A percentile compares a stretch with the other conserved stretches of the same genome.
These are phyloP conservation scores for Parascotia fuliginaria DNA, from an alignment of 2,888 invertebrate genomes.

Conservation along the genomic window DNA sequence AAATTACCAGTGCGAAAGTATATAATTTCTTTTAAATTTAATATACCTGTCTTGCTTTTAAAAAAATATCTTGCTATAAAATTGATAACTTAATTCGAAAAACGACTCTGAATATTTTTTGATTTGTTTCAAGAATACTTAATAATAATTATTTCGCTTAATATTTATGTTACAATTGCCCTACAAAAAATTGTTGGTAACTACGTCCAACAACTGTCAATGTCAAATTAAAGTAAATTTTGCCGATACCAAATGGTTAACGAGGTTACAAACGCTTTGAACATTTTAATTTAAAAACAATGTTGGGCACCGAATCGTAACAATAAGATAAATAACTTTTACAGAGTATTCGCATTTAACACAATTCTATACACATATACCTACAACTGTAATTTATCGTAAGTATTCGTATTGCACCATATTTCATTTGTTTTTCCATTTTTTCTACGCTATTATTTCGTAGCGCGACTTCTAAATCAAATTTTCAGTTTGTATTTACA, in stretches of 20 bases:
- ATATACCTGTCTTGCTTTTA: too few relatives aligned
- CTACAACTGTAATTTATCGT: constrained; percentile 26
- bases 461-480: neutral
- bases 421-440: constrained; percentile 57
- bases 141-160: too few relatives aligned
- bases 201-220: neutral
- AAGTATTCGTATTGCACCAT: constrained; percentile 53
- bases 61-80: too few relatives aligned
- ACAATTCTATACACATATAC: neutral
- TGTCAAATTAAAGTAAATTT: constrained; percentile 3
- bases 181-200: too few relatives aligned
- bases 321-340: constrained; percentile 2
- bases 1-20: too few relatives aligned
- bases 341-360: constrained; percentile 3
- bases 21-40: too few relatives aligned
- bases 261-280: constrained; percentile 23
- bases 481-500: neutral
- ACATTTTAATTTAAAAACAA: constrained; percentile 11
- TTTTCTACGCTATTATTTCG: neutral
- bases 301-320: constrained; percentile 8
- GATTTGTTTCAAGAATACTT: too few relatives aligned
- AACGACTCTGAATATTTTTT: too few relatives aligned
- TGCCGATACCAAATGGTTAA: constrained; percentile 16
- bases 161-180: too few relatives aligned
- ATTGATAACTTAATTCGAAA: too few relatives aligned